A percentile compares a stretch with the other conserved stretches of the same genome.
Evolutionary conservation across 1,140 invertebrate genomes (phyloP).

Genomic region (Parasteatoda tepidariorum): DNA sequence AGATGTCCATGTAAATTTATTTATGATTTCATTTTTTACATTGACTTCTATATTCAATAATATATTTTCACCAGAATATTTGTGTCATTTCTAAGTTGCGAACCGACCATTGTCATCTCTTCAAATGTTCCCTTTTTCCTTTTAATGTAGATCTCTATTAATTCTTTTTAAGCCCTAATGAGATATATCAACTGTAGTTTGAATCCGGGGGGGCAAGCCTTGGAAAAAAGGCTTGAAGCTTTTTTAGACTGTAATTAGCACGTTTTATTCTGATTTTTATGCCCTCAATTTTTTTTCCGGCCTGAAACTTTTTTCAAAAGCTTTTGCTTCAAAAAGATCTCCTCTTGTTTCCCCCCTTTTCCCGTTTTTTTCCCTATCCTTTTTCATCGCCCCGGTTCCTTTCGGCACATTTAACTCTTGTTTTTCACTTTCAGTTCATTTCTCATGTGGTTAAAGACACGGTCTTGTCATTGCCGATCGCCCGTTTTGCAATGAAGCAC

Average conservation of each 20-base stretch:
- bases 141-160: too few species aligned
- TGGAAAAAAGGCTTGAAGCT: neutral
- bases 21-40: too few species aligned
- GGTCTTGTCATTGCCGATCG: slow-evolving; percentile 56
- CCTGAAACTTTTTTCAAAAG: slow-evolving; percentile 17
- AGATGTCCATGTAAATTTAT: too few species aligned
- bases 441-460: slow-evolving; percentile 60
- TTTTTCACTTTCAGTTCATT: slow-evolving; percentile 60
- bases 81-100: too few species aligned
- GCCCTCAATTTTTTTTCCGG: slow-evolving; percentile 24
- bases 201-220: neutral
- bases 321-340: slow-evolving; percentile 10
- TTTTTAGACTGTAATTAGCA: slow-evolving; percentile 56
- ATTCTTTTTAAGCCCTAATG: too few species aligned
- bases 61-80: too few species aligned
- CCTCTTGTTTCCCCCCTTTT: slow-evolving; percentile 6
- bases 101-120: too few species aligned
- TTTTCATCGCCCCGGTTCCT: slow-evolving; percentile 30
- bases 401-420: slow-evolving; percentile 60
- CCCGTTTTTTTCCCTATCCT: neutral
- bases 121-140: too few species aligned
- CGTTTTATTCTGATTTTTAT: slow-evolving; percentile 40
- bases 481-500: slow-evolving; percentile 34
- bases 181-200: neutral
- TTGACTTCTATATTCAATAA: too few species aligned